Conservation (phyloP, 1,140 invertebrate species). For the Drosophila lacertosa region DNA sequence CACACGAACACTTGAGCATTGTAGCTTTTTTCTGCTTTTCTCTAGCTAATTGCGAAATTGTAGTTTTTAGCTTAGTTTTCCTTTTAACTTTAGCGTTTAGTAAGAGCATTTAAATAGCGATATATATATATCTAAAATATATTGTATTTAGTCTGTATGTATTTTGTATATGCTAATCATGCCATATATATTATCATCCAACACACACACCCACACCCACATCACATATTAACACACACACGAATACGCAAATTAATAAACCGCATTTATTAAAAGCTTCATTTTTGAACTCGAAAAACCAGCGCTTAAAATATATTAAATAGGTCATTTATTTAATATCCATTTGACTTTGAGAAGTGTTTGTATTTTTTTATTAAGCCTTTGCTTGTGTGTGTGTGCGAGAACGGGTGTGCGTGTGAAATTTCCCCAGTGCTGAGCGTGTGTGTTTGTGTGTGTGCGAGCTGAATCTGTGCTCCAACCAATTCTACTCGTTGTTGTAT, state of each 20-base stretch:
- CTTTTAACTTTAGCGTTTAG: constrained; percentile 9
- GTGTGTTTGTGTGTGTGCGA: constrained; percentile 4
- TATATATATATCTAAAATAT: constrained; percentile 25
- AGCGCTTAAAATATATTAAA: constrained; percentile 32
- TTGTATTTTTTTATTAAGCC: neutral
- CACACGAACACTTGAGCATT: constrained; percentile 19
- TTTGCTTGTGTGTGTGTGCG: constrained; percentile 3
- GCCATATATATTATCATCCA: constrained; percentile 24
- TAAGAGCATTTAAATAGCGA: constrained; percentile 20
- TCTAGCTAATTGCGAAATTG: constrained; percentile 30
- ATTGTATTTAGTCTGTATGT: constrained; percentile 46
- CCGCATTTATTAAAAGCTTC: constrained; percentile 12
- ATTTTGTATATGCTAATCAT: constrained; percentile 68
- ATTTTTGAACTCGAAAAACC: constrained; percentile 19
- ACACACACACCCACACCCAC: constrained; percentile 16
- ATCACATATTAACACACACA: neutral
- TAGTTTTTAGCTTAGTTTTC: constrained; percentile 46
- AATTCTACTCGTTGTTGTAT: constrained; percentile 19
- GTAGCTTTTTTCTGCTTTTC: constrained; percentile 27
- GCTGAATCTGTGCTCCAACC: neutral
- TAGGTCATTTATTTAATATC: constrained; percentile 39
- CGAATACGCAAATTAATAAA: constrained; percentile 1
- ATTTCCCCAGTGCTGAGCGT: neutral
- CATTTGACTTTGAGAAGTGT: constrained; percentile 19
- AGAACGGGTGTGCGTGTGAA: constrained; percentile 5